Conservation (phyloP, 2,113 vertebrate genomes). For the Apodemus speciosus region DNA sequence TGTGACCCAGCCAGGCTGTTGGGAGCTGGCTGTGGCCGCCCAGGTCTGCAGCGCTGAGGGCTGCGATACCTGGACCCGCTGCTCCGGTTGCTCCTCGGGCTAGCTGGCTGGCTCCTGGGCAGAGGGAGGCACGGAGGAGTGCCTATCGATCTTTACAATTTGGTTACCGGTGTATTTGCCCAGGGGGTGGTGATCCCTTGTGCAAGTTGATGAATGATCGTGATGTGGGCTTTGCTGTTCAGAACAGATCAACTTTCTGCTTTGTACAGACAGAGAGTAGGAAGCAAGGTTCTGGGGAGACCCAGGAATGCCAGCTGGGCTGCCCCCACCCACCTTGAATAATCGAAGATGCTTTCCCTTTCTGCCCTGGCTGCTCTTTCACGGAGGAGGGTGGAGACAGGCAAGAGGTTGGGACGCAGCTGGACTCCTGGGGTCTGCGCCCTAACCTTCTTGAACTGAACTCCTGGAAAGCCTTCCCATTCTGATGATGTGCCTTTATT, state of each 20-base stretch:
- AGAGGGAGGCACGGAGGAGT: constrained; percentile 25
- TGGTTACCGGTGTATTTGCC: constrained; percentile 73
- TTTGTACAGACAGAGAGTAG: constrained; percentile 68
- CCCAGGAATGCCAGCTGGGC: constrained; percentile 49
- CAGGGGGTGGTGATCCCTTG: constrained; percentile 80
- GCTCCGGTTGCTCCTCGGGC: constrained; percentile 50
- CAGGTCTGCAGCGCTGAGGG: constrained; percentile 57
- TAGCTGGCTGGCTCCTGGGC: constrained; percentile 25
- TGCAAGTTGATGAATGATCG: constrained; percentile 78
- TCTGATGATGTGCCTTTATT: constrained; percentile 92
- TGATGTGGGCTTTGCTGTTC: constrained; percentile 70
- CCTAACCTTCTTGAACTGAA: constrained; percentile 6
- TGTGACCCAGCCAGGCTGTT: constrained; percentile 67
- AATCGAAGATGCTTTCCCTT: constrained; percentile 36
- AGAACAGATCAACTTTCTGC: constrained; percentile 84
- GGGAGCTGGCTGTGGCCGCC: constrained; percentile 69
- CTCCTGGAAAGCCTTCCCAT: constrained; percentile 73
- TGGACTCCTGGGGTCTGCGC: constrained; percentile 22
- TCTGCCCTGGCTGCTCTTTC: background rate
- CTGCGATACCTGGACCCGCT: constrained; percentile 79
- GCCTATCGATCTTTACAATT: constrained; percentile 68
- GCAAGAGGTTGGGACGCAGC: background rate
- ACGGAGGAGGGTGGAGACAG: background rate
- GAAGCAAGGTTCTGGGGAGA: constrained; percentile 63
- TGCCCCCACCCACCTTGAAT: constrained; percentile 45